Conservation (phyloP, 2,113 vertebrate species). For the Melanotaenia duboulayi region DNA sequence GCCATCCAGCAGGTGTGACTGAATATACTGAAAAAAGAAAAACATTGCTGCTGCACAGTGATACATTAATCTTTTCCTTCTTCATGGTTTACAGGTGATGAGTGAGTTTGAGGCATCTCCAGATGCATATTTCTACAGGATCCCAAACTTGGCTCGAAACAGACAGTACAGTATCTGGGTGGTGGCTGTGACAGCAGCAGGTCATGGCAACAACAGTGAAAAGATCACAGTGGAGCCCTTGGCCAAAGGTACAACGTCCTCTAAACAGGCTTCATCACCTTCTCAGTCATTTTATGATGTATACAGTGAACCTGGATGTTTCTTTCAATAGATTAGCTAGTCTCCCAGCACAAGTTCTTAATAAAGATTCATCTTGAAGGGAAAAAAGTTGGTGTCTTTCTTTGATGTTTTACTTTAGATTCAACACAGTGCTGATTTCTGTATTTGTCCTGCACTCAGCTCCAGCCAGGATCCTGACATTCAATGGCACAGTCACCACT, state of each 20-base stretch:
- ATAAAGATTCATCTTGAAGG: no score
- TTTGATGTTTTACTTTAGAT: neutral
- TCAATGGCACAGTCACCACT: constrained; percentile 95
- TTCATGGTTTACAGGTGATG: constrained; percentile 88
- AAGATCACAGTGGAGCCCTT: constrained; percentile 95
- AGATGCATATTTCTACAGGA: constrained; percentile 94
- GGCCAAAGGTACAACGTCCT: constrained; percentile 88
- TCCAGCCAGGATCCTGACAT: constrained; percentile 94
- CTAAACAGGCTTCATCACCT: neutral
- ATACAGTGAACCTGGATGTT: neutral
- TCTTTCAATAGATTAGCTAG: neutral
- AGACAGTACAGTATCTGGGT: constrained; percentile 98
- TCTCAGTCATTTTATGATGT: neutral
- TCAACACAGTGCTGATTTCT: neutral
- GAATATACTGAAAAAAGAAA: neutral
- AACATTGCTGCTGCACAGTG: constrained; percentile 11
- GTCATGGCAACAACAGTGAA: constrained; percentile 97
- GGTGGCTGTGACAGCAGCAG: constrained; percentile 94
- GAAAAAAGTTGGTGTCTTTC: no score
- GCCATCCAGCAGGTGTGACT: neutral
- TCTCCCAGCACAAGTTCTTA: no score
- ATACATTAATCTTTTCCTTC: constrained; percentile 46
- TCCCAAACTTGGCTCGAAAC: constrained; percentile 94
- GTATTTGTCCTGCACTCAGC: constrained; percentile 78
- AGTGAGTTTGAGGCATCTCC: constrained; percentile 98